Conservation (phyloP, 2,888 invertebrate genomes). For the Noctua comes region DNA sequence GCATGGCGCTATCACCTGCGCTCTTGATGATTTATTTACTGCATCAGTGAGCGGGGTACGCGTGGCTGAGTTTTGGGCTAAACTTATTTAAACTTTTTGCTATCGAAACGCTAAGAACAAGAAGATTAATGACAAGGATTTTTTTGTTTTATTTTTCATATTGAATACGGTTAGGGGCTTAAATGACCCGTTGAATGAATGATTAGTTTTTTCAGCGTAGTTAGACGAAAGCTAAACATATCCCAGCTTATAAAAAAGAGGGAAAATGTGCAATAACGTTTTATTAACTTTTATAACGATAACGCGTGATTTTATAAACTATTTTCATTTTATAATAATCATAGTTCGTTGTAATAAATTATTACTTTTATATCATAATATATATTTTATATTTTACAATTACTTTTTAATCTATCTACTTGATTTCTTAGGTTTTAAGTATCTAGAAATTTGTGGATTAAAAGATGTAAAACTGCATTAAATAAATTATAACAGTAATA, state of each 20-base stretch:
- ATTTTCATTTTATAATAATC: slow-evolving; percentile 75
- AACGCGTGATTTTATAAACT: slow-evolving; percentile 72
- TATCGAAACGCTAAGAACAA: no score
- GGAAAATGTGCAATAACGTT: slow-evolving; percentile 62
- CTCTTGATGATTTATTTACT: no score
- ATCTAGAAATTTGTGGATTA: slow-evolving; percentile 71
- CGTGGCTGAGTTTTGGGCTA: no score
- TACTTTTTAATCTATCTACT: slow-evolving; percentile 82
- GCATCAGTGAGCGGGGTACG: no score
- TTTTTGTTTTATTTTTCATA: neutral
- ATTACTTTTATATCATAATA: slow-evolving; percentile 71
- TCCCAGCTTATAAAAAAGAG: slow-evolving; percentile 45
- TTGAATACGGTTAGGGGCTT: neutral
- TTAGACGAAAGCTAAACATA: slow-evolving; percentile 63
- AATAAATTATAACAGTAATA: slow-evolving; percentile 76
- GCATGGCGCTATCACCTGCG: no score
- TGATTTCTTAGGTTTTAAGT: slow-evolving; percentile 79
- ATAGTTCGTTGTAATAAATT: slow-evolving; percentile 87
- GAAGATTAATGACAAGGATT: neutral
- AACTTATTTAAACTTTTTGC: no score
- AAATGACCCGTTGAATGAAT: slow-evolving; percentile 30
- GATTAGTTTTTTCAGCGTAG: neutral
- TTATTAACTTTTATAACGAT: slow-evolving; percentile 67
- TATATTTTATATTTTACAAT: slow-evolving; percentile 73
- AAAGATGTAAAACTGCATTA: slow-evolving; percentile 64